Evolutionary conservation across 2,888 invertebrate species (phyloP).

Genomic region (Parascotia fuliginaria): DNA sequence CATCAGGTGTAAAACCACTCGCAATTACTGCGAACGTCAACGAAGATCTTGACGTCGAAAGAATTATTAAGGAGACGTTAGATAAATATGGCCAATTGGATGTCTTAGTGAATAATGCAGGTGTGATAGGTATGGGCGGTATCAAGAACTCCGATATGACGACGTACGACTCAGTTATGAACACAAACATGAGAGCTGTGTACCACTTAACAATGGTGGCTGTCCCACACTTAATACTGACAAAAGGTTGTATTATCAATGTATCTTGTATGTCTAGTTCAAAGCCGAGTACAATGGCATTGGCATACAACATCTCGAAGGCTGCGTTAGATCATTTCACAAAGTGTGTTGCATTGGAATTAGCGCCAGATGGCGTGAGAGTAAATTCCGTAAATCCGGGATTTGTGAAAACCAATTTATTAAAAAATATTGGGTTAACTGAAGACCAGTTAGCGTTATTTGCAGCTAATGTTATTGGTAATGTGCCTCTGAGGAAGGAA

Average conservation of each 20-base stretch:
- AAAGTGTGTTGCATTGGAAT: slow-evolving; percentile 92
- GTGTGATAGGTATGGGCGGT: slow-evolving; percentile 89
- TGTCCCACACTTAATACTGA: slow-evolving; percentile 90
- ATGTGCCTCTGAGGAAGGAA: slow-evolving; percentile 94
- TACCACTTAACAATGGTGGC: slow-evolving; percentile 92
- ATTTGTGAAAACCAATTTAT: slow-evolving; percentile 91
- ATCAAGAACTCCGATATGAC: slow-evolving; percentile 92
- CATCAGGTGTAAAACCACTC: slow-evolving; percentile 51
- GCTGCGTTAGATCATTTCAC: slow-evolving; percentile 96
- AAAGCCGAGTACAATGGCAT: slow-evolving; percentile 91
- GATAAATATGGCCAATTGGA: slow-evolving; percentile 88
- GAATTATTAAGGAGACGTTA: slow-evolving; percentile 87
- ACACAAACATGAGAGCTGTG: slow-evolving; percentile 91
- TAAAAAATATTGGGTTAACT: slow-evolving; percentile 88
- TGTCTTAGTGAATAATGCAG: slow-evolving; percentile 93
- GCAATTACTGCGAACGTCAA: slow-evolving; percentile 77
- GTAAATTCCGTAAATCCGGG: slow-evolving; percentile 96
- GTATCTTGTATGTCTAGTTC: slow-evolving; percentile 95
- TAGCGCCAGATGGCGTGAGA: slow-evolving; percentile 90
- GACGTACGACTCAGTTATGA: slow-evolving; percentile 93
- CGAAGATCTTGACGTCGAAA: slow-evolving; percentile 87
- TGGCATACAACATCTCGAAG: slow-evolving; percentile 95
- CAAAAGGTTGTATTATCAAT: slow-evolving; percentile 94
- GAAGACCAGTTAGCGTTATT: slow-evolving; percentile 91
- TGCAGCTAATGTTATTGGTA: slow-evolving; percentile 90